phyloP scores from a whole-genome alignment of 1,140 invertebrate genomes.

The Pemphigus obesinymphae region DNA sequence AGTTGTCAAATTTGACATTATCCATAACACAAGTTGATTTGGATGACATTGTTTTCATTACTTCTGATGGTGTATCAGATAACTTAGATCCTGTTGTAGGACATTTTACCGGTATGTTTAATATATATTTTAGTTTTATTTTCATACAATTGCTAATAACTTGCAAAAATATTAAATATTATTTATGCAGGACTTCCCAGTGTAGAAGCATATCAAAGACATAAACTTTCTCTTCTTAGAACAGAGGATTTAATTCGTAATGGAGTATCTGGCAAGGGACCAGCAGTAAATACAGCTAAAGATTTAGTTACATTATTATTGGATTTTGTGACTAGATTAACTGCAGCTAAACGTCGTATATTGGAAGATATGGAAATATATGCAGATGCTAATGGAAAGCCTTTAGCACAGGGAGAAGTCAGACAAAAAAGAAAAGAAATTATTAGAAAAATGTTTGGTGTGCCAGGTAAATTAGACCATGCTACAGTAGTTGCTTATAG shows the following conservation, averaged over 20 bases:
- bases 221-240: conserved; percentile 71
- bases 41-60: conserved; percentile 84
- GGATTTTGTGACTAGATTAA: conserved; percentile 71
- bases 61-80: conserved; percentile 87
- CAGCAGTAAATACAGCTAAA: conserved; percentile 55
- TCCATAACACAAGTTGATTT: conserved; percentile 78
- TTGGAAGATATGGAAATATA: conserved; percentile 79
- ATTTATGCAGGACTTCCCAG: conserved; percentile 58
- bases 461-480: conserved; percentile 91
- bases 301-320: conserved; percentile 69
- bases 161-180: background rate
- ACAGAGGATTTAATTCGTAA: conserved; percentile 75
- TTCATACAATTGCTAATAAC: background rate
- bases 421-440: conserved; percentile 64
- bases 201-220: conserved; percentile 74
- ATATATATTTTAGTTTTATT: background rate
- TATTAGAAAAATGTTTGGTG: conserved; percentile 63
- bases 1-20: conserved; percentile 84
- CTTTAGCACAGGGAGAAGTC: conserved; percentile 60
- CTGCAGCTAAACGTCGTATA: conserved; percentile 70
- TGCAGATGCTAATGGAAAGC: conserved; percentile 56
- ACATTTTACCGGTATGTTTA: conserved; percentile 65
- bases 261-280: conserved; percentile 63
- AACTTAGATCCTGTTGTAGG: conserved; percentile 93
- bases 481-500: conserved; percentile 76